Conservation (phyloP, 2,797 vertebrate genomes). For the Streptopelia turtur region DNA sequence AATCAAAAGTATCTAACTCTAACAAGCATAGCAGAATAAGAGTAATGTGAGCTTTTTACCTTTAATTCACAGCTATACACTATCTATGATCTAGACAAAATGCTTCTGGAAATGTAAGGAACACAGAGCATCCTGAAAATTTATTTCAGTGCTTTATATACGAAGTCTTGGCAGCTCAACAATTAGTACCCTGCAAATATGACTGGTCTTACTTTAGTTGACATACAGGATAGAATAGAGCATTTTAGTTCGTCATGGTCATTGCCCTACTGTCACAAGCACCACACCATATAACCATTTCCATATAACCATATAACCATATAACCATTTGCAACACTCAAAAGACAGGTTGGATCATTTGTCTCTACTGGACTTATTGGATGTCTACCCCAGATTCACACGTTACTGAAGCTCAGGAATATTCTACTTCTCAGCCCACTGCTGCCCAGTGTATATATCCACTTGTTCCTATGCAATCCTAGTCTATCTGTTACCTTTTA, state of each 20-base stretch:
- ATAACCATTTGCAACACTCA: neutral
- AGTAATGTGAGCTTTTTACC: neutral
- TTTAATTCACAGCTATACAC: neutral
- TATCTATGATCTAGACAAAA: neutral
- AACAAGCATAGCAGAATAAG: neutral
- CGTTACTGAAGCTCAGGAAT: neutral
- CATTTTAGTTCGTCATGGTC: neutral
- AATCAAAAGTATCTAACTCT: neutral
- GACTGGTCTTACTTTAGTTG: neutral
- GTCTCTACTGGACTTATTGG: neutral
- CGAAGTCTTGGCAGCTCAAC: neutral
- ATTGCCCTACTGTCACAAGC: neutral
- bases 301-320: rapidly evolving
- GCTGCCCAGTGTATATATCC: neutral
- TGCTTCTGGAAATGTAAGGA: neutral
- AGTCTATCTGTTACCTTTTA: neutral
- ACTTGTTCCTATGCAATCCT: neutral
- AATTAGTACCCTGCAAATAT: neutral
- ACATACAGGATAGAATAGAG: neutral
- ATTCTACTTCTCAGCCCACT: neutral
- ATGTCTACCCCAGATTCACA: neutral
- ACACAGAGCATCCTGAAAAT: neutral
- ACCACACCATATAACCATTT: rapidly evolving
- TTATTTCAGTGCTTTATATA: neutral
- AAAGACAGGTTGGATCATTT: neutral